A percentile compares a stretch with the other conserved stretches of the same genome.
phyloP scores from a whole-genome alignment of 1,140 invertebrate genomes.

The Musca vetustissima region DNA sequence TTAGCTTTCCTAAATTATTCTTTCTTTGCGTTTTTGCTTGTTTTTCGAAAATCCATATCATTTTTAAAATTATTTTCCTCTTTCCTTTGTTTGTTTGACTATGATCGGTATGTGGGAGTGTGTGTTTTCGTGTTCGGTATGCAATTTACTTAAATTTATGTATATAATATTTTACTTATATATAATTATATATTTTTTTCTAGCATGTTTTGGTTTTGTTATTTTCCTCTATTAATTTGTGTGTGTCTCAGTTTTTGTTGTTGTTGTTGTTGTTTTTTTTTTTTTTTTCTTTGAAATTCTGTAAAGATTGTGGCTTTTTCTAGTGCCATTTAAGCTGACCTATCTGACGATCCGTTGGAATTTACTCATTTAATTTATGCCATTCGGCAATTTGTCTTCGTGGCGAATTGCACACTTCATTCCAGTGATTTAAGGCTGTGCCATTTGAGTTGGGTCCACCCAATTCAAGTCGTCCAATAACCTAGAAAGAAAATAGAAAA shows the following conservation, averaged over 20 bases:
- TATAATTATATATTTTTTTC: constrained; percentile 26
- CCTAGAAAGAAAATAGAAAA: constrained; percentile 59
- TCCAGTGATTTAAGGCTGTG: constrained; percentile 90
- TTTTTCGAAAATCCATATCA: too few relatives aligned
- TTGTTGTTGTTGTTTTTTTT: too few relatives aligned
- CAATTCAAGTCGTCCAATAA: constrained; percentile 91
- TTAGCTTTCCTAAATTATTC: too few relatives aligned
- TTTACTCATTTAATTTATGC: constrained; percentile 93
- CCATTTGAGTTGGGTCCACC: constrained; percentile 77
- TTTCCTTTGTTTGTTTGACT: too few relatives aligned
- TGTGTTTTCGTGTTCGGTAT: too few relatives aligned
- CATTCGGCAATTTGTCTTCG: constrained; percentile 96
- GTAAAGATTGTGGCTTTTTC: neutral
- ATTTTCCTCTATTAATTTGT: constrained; percentile 27
- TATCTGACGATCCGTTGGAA: neutral
- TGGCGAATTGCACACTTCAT: constrained; percentile 93
- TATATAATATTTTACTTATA: constrained; percentile 23
- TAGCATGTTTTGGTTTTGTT: constrained; percentile 33
- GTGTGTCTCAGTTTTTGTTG: constrained; percentile 25
- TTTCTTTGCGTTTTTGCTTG: too few relatives aligned
- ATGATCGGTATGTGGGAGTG: too few relatives aligned
- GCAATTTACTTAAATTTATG: constrained; percentile 26
- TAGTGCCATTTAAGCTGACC: constrained; percentile 6
- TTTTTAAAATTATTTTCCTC: too few relatives aligned
- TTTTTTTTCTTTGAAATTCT: constrained; percentile 3